Evolutionary conservation across 2,113 vertebrate genomes (phyloP), one percentile per base, ranked within the genome.

Genomic region (Rafetus swinhoei): DNA sequence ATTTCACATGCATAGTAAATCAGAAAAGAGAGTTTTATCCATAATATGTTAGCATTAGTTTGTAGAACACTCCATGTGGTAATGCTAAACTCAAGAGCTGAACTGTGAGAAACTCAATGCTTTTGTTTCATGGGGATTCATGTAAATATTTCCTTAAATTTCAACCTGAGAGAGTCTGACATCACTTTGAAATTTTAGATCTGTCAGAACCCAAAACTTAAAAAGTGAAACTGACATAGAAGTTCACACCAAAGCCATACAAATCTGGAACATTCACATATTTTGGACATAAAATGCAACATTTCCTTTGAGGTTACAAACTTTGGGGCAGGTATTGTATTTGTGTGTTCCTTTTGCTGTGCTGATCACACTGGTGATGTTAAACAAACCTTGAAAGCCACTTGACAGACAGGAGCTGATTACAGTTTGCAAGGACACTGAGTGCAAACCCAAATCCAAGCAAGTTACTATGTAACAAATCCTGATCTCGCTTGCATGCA

Each of bases 281-380:
- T 59, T 0, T 0, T 54, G 88, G 80, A 88, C 62, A 45, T 72
- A 52, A 79, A 86, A 85, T 0, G 2, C 7, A 65, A 18, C 9
- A 1, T 3, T 74, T 87, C 50, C 56, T 80, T 80, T 87, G 15
- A 9, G 2, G 54, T 2, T 54, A 16, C 24, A 18, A 79, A 86
- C 53, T 2, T 14, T 25, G 16, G 10, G 83, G 6, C 69, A 93
- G 88, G 84, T 89, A 87, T 16, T 18, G 18, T 39, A 29, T 35
- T 60, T 81, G 18, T 10, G 0, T 59, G 25, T 74, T 90, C 65
- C 57, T 53, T 79, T 76, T 35, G 22, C 22, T 86, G 45, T 13
- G 14, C 25, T 10, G 16, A 74, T 3, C 6, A 59, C 21, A 0
- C 0, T 19, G n/a, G 55, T 86, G 50, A 77, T 50, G 24, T 27